A percentile compares a stretch with the other conserved stretches of the same genome.
These are phyloP conservation scores for Hylaea fasciaria DNA, from an alignment of 2,888 invertebrate genomes.

Conservation along the genomic window DNA sequence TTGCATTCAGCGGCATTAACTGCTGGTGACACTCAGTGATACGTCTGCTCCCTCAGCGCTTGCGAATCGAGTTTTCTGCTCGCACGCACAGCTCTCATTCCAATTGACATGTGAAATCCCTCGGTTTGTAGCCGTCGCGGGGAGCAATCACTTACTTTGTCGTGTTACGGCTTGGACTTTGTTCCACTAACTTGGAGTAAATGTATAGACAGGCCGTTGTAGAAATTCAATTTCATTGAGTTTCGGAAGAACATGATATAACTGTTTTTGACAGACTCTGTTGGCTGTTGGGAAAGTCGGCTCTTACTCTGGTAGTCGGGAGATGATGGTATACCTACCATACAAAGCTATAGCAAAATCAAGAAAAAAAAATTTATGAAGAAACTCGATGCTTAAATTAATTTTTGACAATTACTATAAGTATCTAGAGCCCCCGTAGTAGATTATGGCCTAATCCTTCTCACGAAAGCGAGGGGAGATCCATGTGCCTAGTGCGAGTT, in stretches of 20 bases:
- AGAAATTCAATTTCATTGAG: slow-evolving; percentile 3
- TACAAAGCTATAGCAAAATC: no score
- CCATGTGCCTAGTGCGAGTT: no score
- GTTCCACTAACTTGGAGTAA: slow-evolving; percentile 9
- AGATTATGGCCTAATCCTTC: no score
- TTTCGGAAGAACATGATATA: neutral
- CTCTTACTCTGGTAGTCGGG: no score
- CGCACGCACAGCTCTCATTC: slow-evolving; percentile 60
- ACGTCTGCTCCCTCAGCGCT: slow-evolving; percentile 61
- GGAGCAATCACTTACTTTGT: slow-evolving; percentile 40
- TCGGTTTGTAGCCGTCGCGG: slow-evolving; percentile 40
- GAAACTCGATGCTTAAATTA: no score
- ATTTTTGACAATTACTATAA: no score
- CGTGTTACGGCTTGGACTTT: slow-evolving; percentile 26
- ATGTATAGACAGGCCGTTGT: slow-evolving; percentile 4
- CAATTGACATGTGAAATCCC: slow-evolving; percentile 65
- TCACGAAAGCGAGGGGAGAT: no score
- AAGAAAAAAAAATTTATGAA: no score
- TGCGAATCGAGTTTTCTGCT: slow-evolving; percentile 75
- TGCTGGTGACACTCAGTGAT: slow-evolving; percentile 70
- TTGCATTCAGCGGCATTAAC: slow-evolving; percentile 48
- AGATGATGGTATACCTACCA: no score
- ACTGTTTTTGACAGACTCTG: neutral
- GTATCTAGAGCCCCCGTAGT: no score
- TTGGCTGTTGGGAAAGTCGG: no score